These are phyloP conservation scores for Mamestra configurata DNA, from an alignment of 1,140 invertebrate species.

Conservation along the genomic window DNA sequence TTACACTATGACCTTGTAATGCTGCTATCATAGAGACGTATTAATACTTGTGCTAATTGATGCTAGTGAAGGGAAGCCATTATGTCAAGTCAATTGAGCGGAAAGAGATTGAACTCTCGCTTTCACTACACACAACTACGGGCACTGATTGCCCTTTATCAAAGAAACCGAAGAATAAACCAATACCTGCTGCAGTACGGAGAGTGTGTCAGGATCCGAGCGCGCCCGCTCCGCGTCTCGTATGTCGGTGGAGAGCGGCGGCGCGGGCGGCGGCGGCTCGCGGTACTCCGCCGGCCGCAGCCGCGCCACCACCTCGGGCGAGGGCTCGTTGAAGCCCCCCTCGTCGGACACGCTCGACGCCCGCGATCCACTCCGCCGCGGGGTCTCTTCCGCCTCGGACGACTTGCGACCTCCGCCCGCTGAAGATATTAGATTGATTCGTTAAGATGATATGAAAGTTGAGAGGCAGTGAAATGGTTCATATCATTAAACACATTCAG, in stretches of 20 bases:
- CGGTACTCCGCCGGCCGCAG: conserved; percentile 86
- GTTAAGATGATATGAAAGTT: neutral
- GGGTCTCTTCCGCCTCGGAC: conserved; percentile 74
- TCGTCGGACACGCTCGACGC: conserved; percentile 89
- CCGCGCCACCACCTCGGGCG: conserved; percentile 90
- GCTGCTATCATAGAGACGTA: too few species aligned
- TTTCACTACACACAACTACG: neutral
- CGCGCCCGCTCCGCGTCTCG: conserved; percentile 83
- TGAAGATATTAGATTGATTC: conserved; percentile 46
- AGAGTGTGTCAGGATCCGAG: conserved; percentile 82
- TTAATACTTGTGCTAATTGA: too few species aligned
- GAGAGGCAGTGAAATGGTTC: neutral
- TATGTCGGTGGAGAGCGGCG: conserved; percentile 73
- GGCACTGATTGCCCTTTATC: neutral
- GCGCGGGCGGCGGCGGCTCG: conserved; percentile 66
- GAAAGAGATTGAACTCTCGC: neutral
- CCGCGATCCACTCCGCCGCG: conserved; percentile 76
- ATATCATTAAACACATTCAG: neutral
- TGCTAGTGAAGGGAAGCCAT: too few species aligned
- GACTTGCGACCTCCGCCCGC: conserved; percentile 82
- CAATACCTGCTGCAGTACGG: conserved; percentile 81
- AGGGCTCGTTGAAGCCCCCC: conserved; percentile 90
- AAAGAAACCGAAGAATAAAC: neutral
- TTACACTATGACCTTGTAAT: too few species aligned
- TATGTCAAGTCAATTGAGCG: neutral